phyloP scores from a whole-genome alignment of 2,888 invertebrate genomes.

The Drosophila kanekoi region DNA sequence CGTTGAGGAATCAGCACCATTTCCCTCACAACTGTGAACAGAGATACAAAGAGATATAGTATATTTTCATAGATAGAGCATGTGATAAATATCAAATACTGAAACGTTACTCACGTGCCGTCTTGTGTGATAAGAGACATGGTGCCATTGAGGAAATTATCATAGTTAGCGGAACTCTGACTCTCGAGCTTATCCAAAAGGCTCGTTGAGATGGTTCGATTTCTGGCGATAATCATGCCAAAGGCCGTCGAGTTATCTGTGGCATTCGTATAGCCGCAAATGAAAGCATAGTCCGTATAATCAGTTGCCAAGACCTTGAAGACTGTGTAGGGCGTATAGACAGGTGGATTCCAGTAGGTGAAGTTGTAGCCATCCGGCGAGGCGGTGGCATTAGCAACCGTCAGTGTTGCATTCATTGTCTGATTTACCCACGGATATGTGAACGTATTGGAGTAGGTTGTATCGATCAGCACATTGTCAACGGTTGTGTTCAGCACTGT shows the following conservation, averaged over 20 bases:
- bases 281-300: constrained; percentile 63
- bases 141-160: constrained; percentile 59
- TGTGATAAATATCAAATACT: neutral
- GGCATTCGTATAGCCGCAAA: constrained; percentile 77
- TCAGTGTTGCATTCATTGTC: constrained; percentile 57
- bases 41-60: neutral
- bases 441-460: constrained; percentile 62
- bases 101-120: constrained; percentile 54
- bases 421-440: constrained; percentile 67
- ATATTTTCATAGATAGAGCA: neutral
- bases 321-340: constrained; percentile 43
- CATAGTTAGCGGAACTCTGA: constrained; percentile 27
- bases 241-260: constrained; percentile 56
- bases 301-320: constrained; percentile 72
- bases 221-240: constrained; percentile 64
- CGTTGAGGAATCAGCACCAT: constrained; percentile 39
- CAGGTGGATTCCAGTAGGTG: constrained; percentile 62
- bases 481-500: constrained; percentile 25
- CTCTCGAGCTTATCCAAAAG: constrained; percentile 46
- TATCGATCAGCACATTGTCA: constrained; percentile 47
- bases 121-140: constrained; percentile 68
- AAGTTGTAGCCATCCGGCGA: constrained; percentile 59
- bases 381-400: constrained; percentile 9
- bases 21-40: constrained; percentile 41
- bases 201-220: constrained; percentile 38